Percentiles rank a stretch among this genome's conserved stretches.
Conservation (phyloP, 1,140 invertebrate genomes). For the Trachymyrmex septentrionalis region DNA sequence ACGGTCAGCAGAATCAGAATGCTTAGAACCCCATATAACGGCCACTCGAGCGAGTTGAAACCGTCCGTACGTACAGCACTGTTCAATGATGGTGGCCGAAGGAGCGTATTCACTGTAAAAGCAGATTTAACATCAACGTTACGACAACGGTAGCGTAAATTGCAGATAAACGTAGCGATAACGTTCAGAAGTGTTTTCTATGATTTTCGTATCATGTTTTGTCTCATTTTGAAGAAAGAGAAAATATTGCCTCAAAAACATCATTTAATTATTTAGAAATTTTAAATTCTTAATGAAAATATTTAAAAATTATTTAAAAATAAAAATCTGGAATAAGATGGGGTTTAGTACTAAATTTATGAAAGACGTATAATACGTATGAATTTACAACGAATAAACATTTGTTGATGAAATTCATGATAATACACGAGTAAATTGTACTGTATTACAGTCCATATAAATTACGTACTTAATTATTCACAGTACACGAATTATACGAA, state of each 20-base stretch:
- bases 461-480: not conserved
- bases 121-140: not conserved
- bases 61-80: constrained; percentile 60
- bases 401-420: not conserved
- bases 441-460: not conserved
- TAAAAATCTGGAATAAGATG: not conserved
- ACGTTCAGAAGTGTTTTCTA: not conserved
- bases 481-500: not conserved
- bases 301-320: not conserved
- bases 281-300: not conserved
- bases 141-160: constrained; percentile 15
- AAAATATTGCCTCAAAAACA: not conserved
- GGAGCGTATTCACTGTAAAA: constrained; percentile 11
- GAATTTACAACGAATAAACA: not conserved
- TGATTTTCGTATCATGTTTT: not conserved
- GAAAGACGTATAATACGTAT: not conserved
- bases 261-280: not conserved
- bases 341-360: not conserved
- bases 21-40: constrained; percentile 82
- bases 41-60: constrained; percentile 79
- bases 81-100: constrained; percentile 40
- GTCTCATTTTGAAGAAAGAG: not conserved
- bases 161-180: not conserved
- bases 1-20: constrained; percentile 83
- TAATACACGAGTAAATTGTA: not conserved